These are phyloP conservation scores for Dryobates pubescens DNA, from an alignment of 2,797 vertebrate species.

Conservation along the genomic window DNA sequence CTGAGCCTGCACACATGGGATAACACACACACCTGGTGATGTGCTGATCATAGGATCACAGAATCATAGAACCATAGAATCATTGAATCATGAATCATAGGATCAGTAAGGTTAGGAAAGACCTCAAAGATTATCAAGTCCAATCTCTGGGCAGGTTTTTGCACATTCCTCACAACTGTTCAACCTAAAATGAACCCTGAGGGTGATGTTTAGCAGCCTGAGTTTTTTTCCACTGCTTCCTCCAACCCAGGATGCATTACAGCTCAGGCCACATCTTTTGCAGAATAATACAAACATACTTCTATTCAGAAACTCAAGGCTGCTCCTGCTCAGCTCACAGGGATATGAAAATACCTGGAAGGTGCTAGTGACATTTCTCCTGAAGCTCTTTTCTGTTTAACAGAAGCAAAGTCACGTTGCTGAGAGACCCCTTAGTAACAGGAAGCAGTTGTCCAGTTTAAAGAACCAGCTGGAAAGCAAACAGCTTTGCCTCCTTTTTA, in stretches of 20 bases:
- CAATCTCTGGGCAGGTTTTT: not conserved
- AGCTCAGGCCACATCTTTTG: not conserved
- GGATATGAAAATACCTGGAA: constrained; percentile 44
- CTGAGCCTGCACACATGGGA: not conserved
- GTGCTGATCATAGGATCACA: not conserved
- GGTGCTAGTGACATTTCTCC: constrained; percentile 55
- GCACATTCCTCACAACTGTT: not conserved
- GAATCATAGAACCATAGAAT: too few relatives aligned
- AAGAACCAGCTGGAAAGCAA: constrained; percentile 87
- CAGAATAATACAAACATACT: not conserved
- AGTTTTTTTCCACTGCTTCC: not conserved
- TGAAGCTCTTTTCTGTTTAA: constrained; percentile 61
- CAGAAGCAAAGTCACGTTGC: constrained; percentile 60
- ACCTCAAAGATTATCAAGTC: too few relatives aligned
- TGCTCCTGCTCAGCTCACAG: not conserved
- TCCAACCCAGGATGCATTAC: not conserved
- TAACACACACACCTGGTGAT: rapidly evolving
- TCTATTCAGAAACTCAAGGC: not conserved
- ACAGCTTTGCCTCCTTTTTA: constrained; percentile 88
- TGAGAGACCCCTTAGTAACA: constrained; percentile 73
- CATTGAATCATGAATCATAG: too few relatives aligned
- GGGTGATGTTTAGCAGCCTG: not conserved
- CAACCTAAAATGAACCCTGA: not conserved
- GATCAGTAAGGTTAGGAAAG: too few relatives aligned
- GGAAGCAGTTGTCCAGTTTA: constrained; percentile 76